Conservation (phyloP, 2,888 invertebrate genomes). For the Sinodicranocentrus sp. region DNA sequence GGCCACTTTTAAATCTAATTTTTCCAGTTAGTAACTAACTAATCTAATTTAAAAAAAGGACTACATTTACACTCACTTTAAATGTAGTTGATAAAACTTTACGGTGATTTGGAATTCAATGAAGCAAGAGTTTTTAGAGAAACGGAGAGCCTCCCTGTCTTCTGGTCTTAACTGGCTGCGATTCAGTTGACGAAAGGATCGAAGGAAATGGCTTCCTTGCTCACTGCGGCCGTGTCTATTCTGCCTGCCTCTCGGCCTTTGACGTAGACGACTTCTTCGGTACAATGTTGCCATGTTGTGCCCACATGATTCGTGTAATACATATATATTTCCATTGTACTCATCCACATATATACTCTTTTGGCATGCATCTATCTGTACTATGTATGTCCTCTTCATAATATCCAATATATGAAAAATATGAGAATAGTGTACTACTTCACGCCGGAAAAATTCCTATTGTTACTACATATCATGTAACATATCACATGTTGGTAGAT, state of each 20-base stretch:
- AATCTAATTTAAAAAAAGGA: neutral
- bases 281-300: constrained; percentile 58
- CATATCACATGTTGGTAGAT: too few species aligned
- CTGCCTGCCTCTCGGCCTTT: constrained; percentile 51
- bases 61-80: constrained; percentile 37
- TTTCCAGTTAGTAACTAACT: neutral
- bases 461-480: too few species aligned
- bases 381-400: neutral
- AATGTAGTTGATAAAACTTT: constrained; percentile 36
- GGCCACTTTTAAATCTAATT: neutral
- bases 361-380: neutral
- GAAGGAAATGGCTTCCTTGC: constrained; percentile 71
- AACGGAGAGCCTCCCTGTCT: constrained; percentile 60
- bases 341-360: neutral
- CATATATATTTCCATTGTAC: constrained; percentile 4
- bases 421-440: neutral
- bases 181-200: constrained; percentile 71
- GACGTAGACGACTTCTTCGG: constrained; percentile 41
- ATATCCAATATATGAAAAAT: neutral
- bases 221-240: constrained; percentile 57
- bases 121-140: constrained; percentile 49
- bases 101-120: constrained; percentile 46
- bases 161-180: constrained; percentile 70
- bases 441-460: neutral
- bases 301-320: constrained; percentile 30